These are phyloP conservation scores for Parazoanthus darwini DNA, from an alignment of 92 coral and sea anemone species.

Conservation along the genomic window DNA sequence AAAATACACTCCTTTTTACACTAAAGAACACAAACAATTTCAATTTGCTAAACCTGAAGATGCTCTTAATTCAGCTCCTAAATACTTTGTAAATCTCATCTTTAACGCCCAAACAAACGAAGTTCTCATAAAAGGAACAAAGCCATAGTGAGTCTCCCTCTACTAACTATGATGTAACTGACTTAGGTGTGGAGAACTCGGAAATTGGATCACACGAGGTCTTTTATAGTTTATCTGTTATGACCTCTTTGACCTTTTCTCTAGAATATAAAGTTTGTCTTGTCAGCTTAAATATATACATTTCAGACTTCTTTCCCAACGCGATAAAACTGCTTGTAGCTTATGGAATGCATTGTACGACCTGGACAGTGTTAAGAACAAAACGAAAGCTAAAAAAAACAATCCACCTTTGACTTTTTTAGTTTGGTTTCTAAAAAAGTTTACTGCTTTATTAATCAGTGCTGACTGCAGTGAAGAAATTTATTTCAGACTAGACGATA, in stretches of 20 bases:
- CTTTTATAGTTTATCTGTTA: not conserved
- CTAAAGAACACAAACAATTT: too few species aligned
- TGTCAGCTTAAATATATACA: not conserved
- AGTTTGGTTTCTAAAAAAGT: not conserved
- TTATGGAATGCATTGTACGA: too few species aligned
- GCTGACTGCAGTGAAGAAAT: not conserved
- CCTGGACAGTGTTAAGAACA: too few species aligned
- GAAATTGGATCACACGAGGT: not conserved
- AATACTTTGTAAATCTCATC: not conserved
- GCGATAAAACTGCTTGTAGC: too few species aligned
- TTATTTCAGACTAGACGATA: not conserved
- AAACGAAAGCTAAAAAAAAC: too few species aligned
- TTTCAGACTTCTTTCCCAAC: not conserved
- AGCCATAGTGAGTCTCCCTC: too few species aligned
- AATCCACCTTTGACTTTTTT: too few species aligned
- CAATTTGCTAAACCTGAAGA: too few species aligned
- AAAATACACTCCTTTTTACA: not conserved
- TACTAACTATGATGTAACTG: too few species aligned
- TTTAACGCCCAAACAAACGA: not conserved
- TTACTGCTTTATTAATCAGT: not conserved
- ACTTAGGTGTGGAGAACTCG: not conserved
- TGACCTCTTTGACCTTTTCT: conserved; percentile 30
- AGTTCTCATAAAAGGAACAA: too few species aligned
- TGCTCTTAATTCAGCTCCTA: too few species aligned
- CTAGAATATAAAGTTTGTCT: not conserved